Conservation (phyloP, 2,888 invertebrate genomes). For the Hybos culiciformis region DNA sequence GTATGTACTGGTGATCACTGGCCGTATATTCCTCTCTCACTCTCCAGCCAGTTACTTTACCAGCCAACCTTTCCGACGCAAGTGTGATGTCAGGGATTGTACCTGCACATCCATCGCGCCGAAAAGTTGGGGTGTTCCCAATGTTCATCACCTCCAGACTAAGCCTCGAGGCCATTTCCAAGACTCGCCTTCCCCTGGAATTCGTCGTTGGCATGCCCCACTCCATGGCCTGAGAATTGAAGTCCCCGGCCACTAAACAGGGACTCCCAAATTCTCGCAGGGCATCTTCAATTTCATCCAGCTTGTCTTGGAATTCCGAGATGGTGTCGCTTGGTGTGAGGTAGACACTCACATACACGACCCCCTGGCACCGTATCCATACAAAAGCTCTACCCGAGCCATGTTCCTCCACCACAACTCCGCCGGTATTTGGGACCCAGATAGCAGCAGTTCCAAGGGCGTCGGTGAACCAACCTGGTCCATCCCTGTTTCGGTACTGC, state of each 20-base stretch:
- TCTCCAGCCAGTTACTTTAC: not conserved
- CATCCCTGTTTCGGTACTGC: slow-evolving; percentile 1
- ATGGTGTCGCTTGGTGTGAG: no score
- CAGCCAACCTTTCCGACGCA: not conserved
- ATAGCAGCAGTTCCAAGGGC: slow-evolving; percentile 2
- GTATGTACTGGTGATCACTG: not conserved
- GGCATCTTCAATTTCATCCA: no score
- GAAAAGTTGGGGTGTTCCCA: not conserved
- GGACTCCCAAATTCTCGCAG: no score
- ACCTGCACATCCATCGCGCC: not conserved
- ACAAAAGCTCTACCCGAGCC: not conserved
- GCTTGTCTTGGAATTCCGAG: no score
- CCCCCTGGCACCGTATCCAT: no score
- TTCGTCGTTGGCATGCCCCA: not conserved
- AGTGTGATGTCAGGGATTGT: not conserved
- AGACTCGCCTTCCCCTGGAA: not conserved
- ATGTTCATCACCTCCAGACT: not conserved
- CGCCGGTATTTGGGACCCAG: slow-evolving; percentile 4
- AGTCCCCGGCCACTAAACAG: no score
- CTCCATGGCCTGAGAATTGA: no score
- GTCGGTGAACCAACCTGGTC: slow-evolving; percentile 1
- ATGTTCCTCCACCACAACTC: not conserved
- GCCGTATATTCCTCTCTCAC: not conserved
- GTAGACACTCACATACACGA: no score
- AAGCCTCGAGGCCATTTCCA: no score